phyloP scores from a whole-genome alignment of 35 echinoderm and acorn worm species.

The Apostichopus japonicus region DNA sequence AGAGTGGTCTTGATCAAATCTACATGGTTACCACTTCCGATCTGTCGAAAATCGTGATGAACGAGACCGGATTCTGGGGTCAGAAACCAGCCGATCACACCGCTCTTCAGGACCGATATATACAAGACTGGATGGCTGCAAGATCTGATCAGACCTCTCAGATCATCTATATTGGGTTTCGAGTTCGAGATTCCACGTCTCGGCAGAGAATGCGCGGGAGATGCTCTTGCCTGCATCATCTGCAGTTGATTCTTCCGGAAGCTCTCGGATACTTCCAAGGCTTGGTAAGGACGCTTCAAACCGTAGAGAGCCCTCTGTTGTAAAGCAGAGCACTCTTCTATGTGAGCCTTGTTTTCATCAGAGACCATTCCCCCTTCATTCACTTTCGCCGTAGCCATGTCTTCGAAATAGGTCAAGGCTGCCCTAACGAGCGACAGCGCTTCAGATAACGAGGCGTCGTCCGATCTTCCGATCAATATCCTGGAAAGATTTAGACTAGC shows the following conservation, averaged over 20 bases:
- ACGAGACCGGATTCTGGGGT: neutral
- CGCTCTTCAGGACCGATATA: slow-evolving; percentile 3
- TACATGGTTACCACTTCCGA: neutral
- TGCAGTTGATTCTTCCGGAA: slow-evolving; percentile 41
- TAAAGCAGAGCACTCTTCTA: slow-evolving; percentile 53
- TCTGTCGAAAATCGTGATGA: slow-evolving; percentile 4
- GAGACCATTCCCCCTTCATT: slow-evolving; percentile 59
- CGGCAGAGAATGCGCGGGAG: neutral
- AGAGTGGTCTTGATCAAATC: neutral
- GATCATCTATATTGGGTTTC: neutral
- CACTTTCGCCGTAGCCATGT: neutral
- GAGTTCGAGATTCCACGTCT: neutral
- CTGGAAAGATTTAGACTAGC: slow-evolving; percentile 67
- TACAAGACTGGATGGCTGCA: neutral
- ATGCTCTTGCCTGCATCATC: neutral
- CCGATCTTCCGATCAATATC: slow-evolving; percentile 58
- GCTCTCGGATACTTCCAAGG: slow-evolving; percentile 69
- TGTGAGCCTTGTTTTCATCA: slow-evolving; percentile 6
- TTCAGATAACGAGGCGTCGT: slow-evolving; percentile 52
- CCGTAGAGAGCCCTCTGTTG: slow-evolving; percentile 66
- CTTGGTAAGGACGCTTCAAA: slow-evolving; percentile 42
- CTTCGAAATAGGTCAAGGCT: slow-evolving; percentile 51
- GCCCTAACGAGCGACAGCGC: slow-evolving; percentile 63
- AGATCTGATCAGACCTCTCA: neutral
- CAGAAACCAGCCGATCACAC: slow-evolving; percentile 29